Evolutionary conservation across 2,888 invertebrate genomes (phyloP).

Genomic region (Chelonus formosanus): DNA sequence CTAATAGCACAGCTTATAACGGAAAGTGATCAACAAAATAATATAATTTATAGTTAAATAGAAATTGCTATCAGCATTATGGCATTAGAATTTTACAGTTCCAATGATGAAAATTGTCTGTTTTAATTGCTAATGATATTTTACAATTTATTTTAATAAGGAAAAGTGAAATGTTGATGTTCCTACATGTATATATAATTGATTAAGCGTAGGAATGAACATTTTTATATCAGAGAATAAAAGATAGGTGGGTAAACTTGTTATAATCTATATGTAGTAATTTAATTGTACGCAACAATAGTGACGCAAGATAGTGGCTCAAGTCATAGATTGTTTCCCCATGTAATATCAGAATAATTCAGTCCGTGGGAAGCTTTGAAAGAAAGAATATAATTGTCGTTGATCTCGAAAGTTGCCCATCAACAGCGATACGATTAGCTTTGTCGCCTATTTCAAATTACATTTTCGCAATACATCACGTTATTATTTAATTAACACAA

Average conservation of each 20-base stretch:
- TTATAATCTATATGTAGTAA: slow-evolving; percentile 21
- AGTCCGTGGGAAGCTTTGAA: slow-evolving; percentile 1
- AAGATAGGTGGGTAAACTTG: slow-evolving; percentile 7
- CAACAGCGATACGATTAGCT: slow-evolving; percentile 15
- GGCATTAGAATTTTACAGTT: too few relatives aligned
- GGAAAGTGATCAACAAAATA: slow-evolving; percentile 6
- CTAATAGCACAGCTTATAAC: neutral
- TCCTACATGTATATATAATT: slow-evolving; percentile 6
- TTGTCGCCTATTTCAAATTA: slow-evolving; percentile 26
- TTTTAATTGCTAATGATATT: too few relatives aligned
- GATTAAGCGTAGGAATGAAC: neutral
- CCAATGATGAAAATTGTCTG: too few relatives aligned
- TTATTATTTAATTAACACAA: neutral
- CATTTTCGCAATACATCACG: slow-evolving; percentile 17
- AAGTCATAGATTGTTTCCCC: neutral
- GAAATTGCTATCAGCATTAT: too few relatives aligned
- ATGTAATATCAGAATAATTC: slow-evolving; percentile 4
- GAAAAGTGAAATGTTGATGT: slow-evolving; percentile 20
- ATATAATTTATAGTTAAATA: too few relatives aligned
- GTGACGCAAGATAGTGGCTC: slow-evolving; percentile 24
- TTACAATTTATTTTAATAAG: neutral
- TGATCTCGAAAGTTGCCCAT: slow-evolving; percentile 36
- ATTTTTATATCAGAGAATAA: neutral
- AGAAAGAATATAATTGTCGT: slow-evolving; percentile 26
- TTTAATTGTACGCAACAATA: slow-evolving; percentile 27